These are phyloP conservation scores for Microtus montanus DNA, from an alignment of 2,113 vertebrate genomes.

Conservation along the genomic window DNA sequence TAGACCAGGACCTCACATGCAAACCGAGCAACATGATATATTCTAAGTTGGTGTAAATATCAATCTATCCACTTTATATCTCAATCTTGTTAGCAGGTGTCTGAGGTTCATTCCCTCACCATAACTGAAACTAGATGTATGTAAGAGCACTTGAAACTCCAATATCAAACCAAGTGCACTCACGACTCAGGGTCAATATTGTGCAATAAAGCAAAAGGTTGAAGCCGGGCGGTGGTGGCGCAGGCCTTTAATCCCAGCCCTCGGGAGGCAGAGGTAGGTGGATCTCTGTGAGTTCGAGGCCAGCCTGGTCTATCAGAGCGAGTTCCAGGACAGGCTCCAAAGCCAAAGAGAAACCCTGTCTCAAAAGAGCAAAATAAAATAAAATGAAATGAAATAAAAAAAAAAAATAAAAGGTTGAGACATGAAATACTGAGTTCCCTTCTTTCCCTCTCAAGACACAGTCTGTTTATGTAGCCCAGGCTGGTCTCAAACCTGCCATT, in stretches of 20 bases:
- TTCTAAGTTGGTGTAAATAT: constrained; percentile 30
- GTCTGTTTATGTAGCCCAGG: not conserved
- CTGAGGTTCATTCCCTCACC: not conserved
- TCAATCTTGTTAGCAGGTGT: not conserved
- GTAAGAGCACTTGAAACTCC: not conserved
- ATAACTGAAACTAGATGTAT: not conserved
- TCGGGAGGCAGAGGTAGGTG: too few relatives aligned
- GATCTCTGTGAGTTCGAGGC: too few relatives aligned
- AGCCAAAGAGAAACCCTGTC: too few relatives aligned
- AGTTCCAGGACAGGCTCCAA: too few relatives aligned
- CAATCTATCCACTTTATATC: not conserved
- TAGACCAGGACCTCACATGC: not conserved
- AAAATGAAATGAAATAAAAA: too few relatives aligned
- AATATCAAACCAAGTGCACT: constrained; percentile 30
- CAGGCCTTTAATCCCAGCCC: too few relatives aligned
- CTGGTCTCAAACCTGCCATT: not conserved
- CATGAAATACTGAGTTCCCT: not conserved
- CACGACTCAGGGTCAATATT: not conserved
- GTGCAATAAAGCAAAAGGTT: not conserved
- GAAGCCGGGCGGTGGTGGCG: too few relatives aligned
- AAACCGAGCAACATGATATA: not conserved
- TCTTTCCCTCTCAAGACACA: not conserved
- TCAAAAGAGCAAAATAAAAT: too few relatives aligned
- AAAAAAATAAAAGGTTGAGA: not conserved
- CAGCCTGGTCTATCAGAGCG: too few relatives aligned